phyloP scores from a whole-genome alignment of 2,113 vertebrate species.

The Gavia stellata region DNA sequence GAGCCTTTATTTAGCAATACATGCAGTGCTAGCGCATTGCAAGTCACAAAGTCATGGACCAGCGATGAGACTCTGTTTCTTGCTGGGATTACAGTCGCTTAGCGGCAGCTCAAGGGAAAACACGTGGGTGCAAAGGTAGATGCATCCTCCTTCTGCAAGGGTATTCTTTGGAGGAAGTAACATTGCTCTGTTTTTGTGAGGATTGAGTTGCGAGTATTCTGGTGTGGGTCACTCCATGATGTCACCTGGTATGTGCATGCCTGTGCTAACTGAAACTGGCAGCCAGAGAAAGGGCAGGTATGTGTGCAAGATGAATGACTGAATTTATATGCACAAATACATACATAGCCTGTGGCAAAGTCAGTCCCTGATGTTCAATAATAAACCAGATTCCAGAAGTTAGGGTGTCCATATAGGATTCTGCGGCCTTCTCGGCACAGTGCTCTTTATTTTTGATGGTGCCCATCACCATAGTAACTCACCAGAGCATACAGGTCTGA shows the following conservation, averaged over 20 bases:
- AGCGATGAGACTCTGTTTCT: not conserved
- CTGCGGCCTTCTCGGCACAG: not conserved
- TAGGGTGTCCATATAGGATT: not conserved
- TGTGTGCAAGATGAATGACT: not conserved
- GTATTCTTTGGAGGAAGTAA: not conserved
- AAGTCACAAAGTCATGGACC: not conserved
- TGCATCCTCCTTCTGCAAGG: not conserved
- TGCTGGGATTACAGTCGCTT: not conserved
- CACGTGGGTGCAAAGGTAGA: not conserved
- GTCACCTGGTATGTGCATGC: not conserved
- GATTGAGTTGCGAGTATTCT: not conserved
- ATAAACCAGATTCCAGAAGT: not conserved
- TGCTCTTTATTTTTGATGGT: not conserved
- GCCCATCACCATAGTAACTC: not conserved
- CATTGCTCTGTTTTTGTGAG: not conserved
- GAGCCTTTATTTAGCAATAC: not conserved
- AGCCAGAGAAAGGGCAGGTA: constrained; percentile 7
- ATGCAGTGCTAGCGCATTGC: not conserved
- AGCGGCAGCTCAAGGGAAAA: not conserved
- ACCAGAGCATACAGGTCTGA: not conserved
- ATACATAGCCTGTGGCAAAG: constrained; percentile 37
- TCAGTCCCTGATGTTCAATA: not conserved
- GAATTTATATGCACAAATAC: not conserved
- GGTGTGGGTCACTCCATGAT: not conserved
- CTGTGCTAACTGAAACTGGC: not conserved